Conservation (phyloP, 2,797 vertebrate species). For the Ammospiza maritima region DNA sequence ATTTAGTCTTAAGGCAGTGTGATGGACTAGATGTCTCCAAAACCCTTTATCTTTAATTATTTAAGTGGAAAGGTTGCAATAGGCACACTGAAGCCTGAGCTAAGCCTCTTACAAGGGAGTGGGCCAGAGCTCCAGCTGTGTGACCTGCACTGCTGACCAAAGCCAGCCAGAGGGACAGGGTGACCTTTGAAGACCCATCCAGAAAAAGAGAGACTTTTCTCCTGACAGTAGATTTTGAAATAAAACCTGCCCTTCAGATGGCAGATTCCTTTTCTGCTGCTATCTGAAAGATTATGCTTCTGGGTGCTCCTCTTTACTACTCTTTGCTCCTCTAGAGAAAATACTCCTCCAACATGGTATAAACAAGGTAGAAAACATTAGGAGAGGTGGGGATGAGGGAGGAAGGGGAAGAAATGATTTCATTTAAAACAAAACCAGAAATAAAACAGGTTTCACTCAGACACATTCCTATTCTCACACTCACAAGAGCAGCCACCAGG, state of each 20-base stretch:
- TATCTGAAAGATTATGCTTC: neutral
- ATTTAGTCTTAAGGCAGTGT: neutral
- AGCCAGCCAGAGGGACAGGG: neutral
- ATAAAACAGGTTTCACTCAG: neutral
- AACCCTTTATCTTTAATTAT: neutral
- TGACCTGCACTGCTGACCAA: neutral
- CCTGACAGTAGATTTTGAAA: neutral
- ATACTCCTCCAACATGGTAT: neutral
- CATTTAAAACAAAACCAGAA: neutral
- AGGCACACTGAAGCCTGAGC: neutral
- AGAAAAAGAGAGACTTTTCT: neutral
- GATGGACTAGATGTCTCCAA: neutral
- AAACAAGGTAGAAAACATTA: neutral
- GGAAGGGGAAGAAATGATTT: neutral
- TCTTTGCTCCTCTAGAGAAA: neutral
- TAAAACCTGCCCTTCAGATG: neutral
- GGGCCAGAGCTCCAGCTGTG: neutral
- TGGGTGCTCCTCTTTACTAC: neutral
- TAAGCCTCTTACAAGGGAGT: neutral
- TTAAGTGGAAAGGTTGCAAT: neutral
- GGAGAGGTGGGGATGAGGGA: fast-evolving
- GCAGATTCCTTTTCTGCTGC: neutral
- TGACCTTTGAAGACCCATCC: neutral
- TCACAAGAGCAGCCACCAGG: neutral
- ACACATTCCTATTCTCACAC: neutral